Evolutionary conservation across 92 coral and sea anemone genomes (phyloP).

Genomic region (Phenganax stokvisi): DNA sequence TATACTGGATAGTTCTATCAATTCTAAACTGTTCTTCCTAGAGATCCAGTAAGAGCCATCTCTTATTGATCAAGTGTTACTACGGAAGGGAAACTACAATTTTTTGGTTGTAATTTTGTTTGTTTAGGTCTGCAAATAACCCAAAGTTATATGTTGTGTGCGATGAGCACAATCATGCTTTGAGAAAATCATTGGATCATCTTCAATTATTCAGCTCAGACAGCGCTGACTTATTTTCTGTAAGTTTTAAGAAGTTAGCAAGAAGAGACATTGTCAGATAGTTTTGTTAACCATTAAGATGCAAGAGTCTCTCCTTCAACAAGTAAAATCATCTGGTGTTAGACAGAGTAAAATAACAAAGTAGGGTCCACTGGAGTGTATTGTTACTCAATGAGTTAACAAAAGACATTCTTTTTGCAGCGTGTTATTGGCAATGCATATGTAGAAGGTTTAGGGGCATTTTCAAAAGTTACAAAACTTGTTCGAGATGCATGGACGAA

Average conservation of each 20-base stretch:
- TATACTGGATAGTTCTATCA: no score
- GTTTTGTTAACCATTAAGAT: not conserved
- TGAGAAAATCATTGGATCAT: constrained; percentile 81
- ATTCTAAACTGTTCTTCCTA: no score
- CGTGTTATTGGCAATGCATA: constrained; percentile 76
- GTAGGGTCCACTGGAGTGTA: not conserved
- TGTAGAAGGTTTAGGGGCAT: constrained; percentile 88
- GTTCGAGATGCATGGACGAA: constrained; percentile 62
- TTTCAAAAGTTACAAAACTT: constrained; percentile 84
- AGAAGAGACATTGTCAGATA: not conserved
- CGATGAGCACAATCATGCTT: constrained; percentile 69
- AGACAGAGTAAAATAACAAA: not conserved
- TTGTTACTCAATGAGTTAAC: not conserved
- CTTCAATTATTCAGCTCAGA: constrained; percentile 71
- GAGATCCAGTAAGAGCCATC: no score
- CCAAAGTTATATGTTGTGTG: constrained; percentile 74
- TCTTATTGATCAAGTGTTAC: not conserved
- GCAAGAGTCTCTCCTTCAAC: not conserved
- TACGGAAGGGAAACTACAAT: not conserved
- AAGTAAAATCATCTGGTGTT: not conserved
- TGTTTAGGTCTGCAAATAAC: constrained; percentile 63
- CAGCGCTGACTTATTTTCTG: constrained; percentile 20
- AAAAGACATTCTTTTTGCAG: constrained; percentile 34
- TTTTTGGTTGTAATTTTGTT: not conserved
- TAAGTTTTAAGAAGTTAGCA: not conserved